These are phyloP conservation scores for Synergus itoensis DNA, from an alignment of 2,888 invertebrate species.

Conservation along the genomic window DNA sequence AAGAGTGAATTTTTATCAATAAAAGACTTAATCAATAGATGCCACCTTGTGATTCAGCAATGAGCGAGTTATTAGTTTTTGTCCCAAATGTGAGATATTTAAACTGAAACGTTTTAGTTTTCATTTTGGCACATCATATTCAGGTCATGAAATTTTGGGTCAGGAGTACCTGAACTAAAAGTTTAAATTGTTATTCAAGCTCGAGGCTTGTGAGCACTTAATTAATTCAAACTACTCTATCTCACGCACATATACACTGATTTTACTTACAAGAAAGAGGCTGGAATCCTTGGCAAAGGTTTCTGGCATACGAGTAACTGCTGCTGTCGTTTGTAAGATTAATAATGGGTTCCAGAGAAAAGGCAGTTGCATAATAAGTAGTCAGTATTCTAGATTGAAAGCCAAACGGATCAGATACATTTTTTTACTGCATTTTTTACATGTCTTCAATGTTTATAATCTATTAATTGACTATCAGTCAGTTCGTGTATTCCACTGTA, in stretches of 20 bases:
- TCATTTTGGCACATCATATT: neutral
- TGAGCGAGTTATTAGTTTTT: neutral
- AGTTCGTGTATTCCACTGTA: too few relatives aligned
- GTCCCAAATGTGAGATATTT: neutral
- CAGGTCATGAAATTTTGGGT: neutral
- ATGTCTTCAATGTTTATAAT: too few relatives aligned
- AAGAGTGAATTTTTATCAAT: too few relatives aligned
- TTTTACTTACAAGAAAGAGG: conserved; percentile 40
- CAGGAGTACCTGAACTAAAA: conserved; percentile 2
- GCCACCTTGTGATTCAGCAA: neutral
- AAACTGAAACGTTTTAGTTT: neutral
- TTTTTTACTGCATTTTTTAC: neutral
- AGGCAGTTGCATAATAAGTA: conserved; percentile 32
- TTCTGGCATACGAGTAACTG: conserved; percentile 37
- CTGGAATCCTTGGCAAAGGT: conserved; percentile 37
- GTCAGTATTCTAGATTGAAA: neutral
- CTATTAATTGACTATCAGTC: too few relatives aligned
- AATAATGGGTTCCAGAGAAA: conserved; percentile 29
- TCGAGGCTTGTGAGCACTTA: conserved; percentile 4
- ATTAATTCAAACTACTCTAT: conserved; percentile 35
- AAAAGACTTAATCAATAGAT: neutral
- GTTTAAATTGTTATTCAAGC: conserved; percentile 26
- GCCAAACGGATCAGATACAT: neutral
- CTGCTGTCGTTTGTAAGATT: conserved; percentile 27
- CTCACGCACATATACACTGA: conserved; percentile 25